A percentile compares a stretch with the other conserved stretches of the same genome.
Evolutionary conservation across 2,797 vertebrate genomes (phyloP).

Genomic region (Cheirogaleus major): DNA sequence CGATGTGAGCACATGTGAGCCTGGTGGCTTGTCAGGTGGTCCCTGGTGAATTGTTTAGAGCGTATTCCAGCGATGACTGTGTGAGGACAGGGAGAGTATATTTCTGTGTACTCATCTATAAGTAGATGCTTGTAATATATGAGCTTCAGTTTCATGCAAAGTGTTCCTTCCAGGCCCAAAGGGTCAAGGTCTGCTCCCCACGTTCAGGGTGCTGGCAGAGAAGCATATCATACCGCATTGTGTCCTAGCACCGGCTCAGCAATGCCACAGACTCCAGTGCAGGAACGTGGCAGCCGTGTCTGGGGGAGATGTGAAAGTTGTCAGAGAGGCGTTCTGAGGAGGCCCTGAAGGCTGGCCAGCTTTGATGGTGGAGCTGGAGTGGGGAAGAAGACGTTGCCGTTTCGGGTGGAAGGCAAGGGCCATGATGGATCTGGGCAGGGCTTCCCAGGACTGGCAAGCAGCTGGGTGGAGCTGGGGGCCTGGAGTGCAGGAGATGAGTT

Average conservation of each 20-base stretch:
- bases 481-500: not conserved
- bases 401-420: not conserved
- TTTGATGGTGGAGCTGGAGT: not conserved
- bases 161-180: not conserved
- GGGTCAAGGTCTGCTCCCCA: accelerated
- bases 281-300: not conserved
- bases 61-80: too few relatives aligned
- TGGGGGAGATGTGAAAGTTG: not conserved
- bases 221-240: accelerated
- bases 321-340: not conserved
- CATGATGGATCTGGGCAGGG: not conserved
- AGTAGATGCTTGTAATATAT: accelerated
- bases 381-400: not conserved
- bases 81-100: not conserved
- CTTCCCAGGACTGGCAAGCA: not conserved
- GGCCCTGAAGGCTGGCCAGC: not conserved
- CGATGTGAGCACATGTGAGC: not conserved
- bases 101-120: accelerated
- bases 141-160: too few relatives aligned
- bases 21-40: not conserved
- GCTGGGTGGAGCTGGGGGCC: not conserved
- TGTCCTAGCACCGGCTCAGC: accelerated
- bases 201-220: not conserved
- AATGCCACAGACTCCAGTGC: accelerated
- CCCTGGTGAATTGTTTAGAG: too few relatives aligned